Percentiles rank a stretch among this genome's conserved stretches.
Evolutionary conservation across 2,113 vertebrate species (phyloP).

Genomic region (Anser brachyrhynchus): DNA sequence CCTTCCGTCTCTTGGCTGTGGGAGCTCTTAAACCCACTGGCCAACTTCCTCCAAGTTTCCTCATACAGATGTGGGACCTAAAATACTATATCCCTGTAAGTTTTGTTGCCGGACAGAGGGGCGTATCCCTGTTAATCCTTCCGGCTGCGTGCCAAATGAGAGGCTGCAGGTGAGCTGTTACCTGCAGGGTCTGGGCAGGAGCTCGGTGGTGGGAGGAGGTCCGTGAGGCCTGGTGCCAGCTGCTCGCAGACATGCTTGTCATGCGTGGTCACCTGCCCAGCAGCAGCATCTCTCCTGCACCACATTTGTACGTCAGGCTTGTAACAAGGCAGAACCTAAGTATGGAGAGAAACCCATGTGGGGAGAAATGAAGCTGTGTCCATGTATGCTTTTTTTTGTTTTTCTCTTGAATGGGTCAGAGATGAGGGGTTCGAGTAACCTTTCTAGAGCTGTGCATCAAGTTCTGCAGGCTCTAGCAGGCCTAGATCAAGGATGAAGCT

Average conservation of each 20-base stretch:
- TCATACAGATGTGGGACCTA: background rate
- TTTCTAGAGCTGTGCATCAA: background rate
- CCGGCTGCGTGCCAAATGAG: background rate
- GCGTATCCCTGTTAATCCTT: background rate
- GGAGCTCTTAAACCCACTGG: background rate
- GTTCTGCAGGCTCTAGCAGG: background rate
- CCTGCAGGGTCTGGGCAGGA: background rate
- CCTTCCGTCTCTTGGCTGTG: background rate
- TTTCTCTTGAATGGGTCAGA: background rate
- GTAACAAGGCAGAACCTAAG: background rate
- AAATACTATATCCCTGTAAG: background rate
- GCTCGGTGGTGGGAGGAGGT: background rate
- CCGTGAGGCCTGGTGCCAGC: background rate
- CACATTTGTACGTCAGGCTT: rapidly evolving
- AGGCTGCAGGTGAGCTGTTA: background rate
- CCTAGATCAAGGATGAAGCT: background rate
- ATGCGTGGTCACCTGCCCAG: rapidly evolving
- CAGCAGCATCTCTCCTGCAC: rapidly evolving
- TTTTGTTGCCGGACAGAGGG: background rate
- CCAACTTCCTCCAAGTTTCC: background rate
- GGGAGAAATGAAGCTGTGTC: background rate
- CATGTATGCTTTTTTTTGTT: background rate
- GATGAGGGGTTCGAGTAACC: background rate
- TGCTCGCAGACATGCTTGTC: background rate
- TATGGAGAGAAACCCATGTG: background rate